Base-by-base conservation (phyloP, 2,113 vertebrate genomes). In the Ptyas mucosa region DNA sequence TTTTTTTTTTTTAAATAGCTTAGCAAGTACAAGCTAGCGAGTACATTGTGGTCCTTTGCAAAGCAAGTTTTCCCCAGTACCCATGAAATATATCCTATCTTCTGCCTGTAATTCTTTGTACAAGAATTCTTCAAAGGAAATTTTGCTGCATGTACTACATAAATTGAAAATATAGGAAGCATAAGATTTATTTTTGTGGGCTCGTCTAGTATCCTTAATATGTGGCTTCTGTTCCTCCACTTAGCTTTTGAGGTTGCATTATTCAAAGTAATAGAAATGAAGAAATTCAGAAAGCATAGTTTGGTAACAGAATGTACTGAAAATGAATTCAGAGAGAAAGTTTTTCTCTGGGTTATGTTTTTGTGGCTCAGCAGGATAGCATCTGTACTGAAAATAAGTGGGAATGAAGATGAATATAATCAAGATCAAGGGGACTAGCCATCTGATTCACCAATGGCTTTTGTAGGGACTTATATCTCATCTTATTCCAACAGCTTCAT, bases 321-420 rank as follows among this genome's bases (percentile, higher is more conserved):
- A 96, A 95, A 92, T 20, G 89, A 92, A 92, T 94, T 0, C n/a
- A 2, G 9, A 10, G 34, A 39, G 23, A 93, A 93, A 93, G 3
- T 2, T 89, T 1, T 1, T 91, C 2, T 89, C 94, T 14, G 3
- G 15, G 43, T 90, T 75, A 75, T 87, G 90, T 91, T 86, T 96
- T 96, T 95, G 85, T 11, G 92, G 49, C 61, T 87, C 85, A 49
- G 39, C 75, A 91, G 34, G 85, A 3, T 85, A 54, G 18, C 8
- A 10, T 57, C 51, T 57, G 14, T 26, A 93, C 20, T 88, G 91
- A 93, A 95, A 96, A 93, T 91, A 91, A 88, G 10, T 90, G 75
- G n/a, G 5, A 94, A 87, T 3, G 39, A 15, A 39, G 11, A 12
- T 43, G 88, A 93, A 64, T 1, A 23, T 54, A 64, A 8, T 87